These are phyloP conservation scores for Pterocles gutturalis DNA, from an alignment of 2,113 vertebrate species.

Conservation along the genomic window DNA sequence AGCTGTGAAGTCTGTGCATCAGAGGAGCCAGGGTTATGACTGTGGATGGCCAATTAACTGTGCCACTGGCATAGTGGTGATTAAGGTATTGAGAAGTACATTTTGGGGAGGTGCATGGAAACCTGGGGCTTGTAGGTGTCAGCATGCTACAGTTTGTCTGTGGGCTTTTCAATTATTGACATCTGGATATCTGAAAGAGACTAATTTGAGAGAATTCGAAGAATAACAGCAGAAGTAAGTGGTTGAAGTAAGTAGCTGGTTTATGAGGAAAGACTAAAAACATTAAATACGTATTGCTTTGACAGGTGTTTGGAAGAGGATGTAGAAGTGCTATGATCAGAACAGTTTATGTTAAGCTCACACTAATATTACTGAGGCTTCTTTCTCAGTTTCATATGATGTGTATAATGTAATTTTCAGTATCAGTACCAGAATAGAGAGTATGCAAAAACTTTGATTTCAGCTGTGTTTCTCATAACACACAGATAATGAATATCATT, in stretches of 20 bases:
- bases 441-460: background rate
- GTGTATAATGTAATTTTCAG: constrained; percentile 33
- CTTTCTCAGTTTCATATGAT: constrained; percentile 60
- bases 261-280: background rate
- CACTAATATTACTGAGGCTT: background rate
- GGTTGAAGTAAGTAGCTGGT: background rate
- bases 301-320: constrained; percentile 47
- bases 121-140: background rate
- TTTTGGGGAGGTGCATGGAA: background rate
- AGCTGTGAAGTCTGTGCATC: background rate
- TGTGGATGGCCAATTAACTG: background rate
- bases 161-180: background rate
- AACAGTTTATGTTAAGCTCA: background rate
- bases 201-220: background rate
- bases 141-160: background rate
- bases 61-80: rapidly evolving
- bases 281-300: background rate
- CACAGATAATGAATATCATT: background rate
- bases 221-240: background rate
- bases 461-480: background rate
- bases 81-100: background rate
- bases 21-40: background rate
- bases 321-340: background rate
- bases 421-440: constrained; percentile 34
- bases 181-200: background rate